Evolutionary conservation across 2,888 invertebrate genomes (phyloP).

Genomic region (Eupithecia insigniata): DNA sequence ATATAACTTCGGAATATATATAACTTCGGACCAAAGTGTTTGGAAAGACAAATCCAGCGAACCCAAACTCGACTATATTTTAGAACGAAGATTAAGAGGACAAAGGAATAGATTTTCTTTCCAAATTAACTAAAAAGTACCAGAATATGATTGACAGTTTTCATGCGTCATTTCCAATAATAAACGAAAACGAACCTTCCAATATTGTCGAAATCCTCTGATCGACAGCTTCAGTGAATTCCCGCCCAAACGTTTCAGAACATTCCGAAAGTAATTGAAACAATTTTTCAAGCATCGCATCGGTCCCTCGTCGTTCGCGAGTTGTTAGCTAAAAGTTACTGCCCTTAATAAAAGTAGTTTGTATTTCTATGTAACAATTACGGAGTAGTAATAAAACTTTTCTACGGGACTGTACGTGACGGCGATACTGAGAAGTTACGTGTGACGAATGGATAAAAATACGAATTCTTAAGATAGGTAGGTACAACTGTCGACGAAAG

Average conservation of each 20-base stretch:
- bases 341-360: conserved; percentile 51
- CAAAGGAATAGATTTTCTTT: not conserved
- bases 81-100: not conserved
- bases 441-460: conserved; percentile 73
- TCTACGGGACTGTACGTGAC: conserved; percentile 69
- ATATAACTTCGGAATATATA: too few species aligned
- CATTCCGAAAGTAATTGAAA: conserved; percentile 44
- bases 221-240: conserved; percentile 47
- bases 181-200: conserved; percentile 58
- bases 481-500: conserved; percentile 52
- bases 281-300: conserved; percentile 37
- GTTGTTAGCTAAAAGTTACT: conserved; percentile 42
- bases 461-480: conserved; percentile 42
- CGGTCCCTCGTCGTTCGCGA: conserved; percentile 40
- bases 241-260: conserved; percentile 38
- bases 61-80: too few species aligned
- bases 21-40: too few species aligned
- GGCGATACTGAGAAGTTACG: conserved; percentile 69
- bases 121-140: not conserved
- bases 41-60: too few species aligned
- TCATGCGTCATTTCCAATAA: conserved; percentile 68
- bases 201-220: conserved; percentile 54
- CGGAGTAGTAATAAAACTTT: conserved; percentile 72
- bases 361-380: conserved; percentile 68
- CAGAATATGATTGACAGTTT: conserved; percentile 58